Evolutionary conservation across 2,797 vertebrate genomes (phyloP).

Genomic region (Rhyacichthys aspro): DNA sequence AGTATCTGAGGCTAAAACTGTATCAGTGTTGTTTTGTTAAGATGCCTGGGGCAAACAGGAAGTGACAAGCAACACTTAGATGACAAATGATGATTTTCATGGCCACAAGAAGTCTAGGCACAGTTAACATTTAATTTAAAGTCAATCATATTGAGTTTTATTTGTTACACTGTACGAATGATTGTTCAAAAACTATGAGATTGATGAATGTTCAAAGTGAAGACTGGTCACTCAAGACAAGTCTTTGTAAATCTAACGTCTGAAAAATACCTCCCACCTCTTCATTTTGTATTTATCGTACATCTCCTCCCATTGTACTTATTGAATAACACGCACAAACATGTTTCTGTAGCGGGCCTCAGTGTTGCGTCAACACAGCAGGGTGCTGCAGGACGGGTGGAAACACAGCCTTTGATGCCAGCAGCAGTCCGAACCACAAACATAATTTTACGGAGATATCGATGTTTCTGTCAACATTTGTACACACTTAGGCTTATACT

Average conservation of each 20-base stretch:
- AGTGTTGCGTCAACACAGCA: conserved; percentile 37
- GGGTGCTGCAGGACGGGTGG: conserved; percentile 32
- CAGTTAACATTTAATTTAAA: no score
- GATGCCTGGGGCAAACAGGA: no score
- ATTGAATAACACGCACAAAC: conserved; percentile 47
- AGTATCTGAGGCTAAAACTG: no score
- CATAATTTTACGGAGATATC: conserved; percentile 35
- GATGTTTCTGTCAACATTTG: conserved; percentile 36
- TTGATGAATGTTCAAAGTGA: not conserved
- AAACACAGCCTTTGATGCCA: conserved; percentile 52
- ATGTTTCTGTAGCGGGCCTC: conserved; percentile 44
- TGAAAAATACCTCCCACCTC: not conserved
- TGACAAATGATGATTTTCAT: no score
- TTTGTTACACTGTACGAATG: no score
- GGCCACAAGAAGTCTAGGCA: no score
- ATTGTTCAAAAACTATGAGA: no score
- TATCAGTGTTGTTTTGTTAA: no score
- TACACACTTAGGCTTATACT: conserved; percentile 2
- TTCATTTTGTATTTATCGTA: conserved; percentile 17
- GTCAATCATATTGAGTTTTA: no score
- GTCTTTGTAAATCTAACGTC: not conserved
- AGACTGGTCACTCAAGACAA: conserved; percentile 1
- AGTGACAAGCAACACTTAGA: no score
- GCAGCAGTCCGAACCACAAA: conserved; percentile 41
- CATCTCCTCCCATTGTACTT: conserved; percentile 37